Conservation (phyloP, 2,888 invertebrate species). For the Fissipunctia ypsillon region DNA sequence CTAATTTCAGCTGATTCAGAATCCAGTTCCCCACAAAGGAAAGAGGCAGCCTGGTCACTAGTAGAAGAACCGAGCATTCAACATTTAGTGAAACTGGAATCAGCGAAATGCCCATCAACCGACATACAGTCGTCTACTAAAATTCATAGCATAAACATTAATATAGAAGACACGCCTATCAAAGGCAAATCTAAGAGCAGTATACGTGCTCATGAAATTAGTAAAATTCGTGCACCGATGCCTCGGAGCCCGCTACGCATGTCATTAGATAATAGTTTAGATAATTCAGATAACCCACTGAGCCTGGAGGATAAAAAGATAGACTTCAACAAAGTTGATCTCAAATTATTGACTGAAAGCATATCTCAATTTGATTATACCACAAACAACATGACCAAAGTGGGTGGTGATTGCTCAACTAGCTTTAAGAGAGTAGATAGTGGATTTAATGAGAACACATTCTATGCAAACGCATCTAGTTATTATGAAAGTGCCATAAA, state of each 20-base stretch:
- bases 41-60: slow-evolving; percentile 78
- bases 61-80: slow-evolving; percentile 79
- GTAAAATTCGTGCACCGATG: slow-evolving; percentile 82
- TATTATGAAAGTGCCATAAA: slow-evolving; percentile 89
- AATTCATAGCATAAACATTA: slow-evolving; percentile 70
- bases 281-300: slow-evolving; percentile 80
- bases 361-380: slow-evolving; percentile 79
- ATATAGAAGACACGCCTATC: slow-evolving; percentile 81
- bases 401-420: slow-evolving; percentile 76
- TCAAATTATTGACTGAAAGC: slow-evolving; percentile 87
- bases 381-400: slow-evolving; percentile 73
- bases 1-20: slow-evolving; percentile 80
- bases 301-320: slow-evolving; percentile 85
- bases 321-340: slow-evolving; percentile 87
- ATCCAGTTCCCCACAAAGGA: slow-evolving; percentile 69
- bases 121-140: slow-evolving; percentile 77
- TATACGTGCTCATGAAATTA: slow-evolving; percentile 82
- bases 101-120: slow-evolving; percentile 66
- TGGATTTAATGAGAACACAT: slow-evolving; percentile 87
- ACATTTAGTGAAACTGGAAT: slow-evolving; percentile 75
- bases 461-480: slow-evolving; percentile 85
- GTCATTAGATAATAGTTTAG: slow-evolving; percentile 86
- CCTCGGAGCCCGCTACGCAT: slow-evolving; percentile 79
- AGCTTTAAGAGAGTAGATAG: slow-evolving; percentile 86
- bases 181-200: slow-evolving; percentile 80